Evolutionary conservation across 2,888 invertebrate species (phyloP).

Genomic region (Tinea pellionella): DNA sequence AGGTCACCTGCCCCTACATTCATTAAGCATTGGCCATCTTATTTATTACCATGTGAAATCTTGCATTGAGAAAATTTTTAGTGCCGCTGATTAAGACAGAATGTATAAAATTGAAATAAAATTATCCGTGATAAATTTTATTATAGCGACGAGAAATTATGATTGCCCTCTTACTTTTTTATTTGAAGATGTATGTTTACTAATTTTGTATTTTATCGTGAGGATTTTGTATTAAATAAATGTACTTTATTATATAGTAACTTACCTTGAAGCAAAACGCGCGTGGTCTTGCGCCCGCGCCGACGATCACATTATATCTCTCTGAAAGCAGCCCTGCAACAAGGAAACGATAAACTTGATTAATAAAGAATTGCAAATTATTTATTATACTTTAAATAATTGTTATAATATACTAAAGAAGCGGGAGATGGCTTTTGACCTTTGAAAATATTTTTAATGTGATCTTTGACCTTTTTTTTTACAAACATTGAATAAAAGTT

Average conservation of each 20-base stretch:
- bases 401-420: too few relatives aligned
- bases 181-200: neutral
- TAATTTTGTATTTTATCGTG: neutral
- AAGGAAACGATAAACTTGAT: conserved; percentile 23
- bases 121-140: neutral
- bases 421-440: too few relatives aligned
- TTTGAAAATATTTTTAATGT: too few relatives aligned
- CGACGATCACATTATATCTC: conserved; percentile 54
- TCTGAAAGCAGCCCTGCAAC: conserved; percentile 45
- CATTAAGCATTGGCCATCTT: neutral
- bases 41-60: neutral
- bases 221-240: neutral
- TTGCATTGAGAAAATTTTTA: neutral
- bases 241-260: neutral
- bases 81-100: neutral
- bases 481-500: too few relatives aligned
- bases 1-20: conserved; percentile 35
- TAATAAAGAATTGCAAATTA: neutral
- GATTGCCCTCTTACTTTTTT: neutral
- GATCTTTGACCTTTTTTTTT: too few relatives aligned
- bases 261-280: conserved; percentile 60
- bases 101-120: neutral
- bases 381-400: neutral
- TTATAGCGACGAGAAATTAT: neutral
- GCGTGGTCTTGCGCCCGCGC: conserved; percentile 44